Percentiles rank a stretch among this genome's conserved stretches.
phyloP scores from a whole-genome alignment of 2,888 invertebrate species.

The Cephus pulcher region DNA sequence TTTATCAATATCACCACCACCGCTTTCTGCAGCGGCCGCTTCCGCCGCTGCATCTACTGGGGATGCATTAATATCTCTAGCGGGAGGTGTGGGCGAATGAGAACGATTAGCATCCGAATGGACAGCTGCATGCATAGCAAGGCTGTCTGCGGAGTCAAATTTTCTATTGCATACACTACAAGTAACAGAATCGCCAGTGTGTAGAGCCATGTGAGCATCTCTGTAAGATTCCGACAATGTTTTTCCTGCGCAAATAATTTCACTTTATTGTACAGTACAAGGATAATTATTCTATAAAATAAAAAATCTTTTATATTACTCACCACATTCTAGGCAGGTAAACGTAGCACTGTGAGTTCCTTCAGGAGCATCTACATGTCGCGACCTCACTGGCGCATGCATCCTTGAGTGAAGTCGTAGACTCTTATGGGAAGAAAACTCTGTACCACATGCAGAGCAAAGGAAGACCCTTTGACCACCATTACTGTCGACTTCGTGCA shows the following conservation, averaged over 20 bases:
- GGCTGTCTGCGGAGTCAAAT: constrained; percentile 74
- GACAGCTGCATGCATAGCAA: constrained; percentile 81
- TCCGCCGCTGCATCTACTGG: constrained; percentile 10
- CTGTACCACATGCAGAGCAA: constrained; percentile 77
- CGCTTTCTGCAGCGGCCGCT: constrained; percentile 10
- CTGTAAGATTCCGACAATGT: constrained; percentile 67
- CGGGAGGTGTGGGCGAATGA: constrained; percentile 40
- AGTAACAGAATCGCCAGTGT: constrained; percentile 69
- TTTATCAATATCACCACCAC: constrained; percentile 24
- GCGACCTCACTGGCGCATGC: constrained; percentile 76
- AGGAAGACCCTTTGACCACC: constrained; percentile 63
- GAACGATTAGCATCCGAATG: constrained; percentile 65
- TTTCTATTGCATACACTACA: constrained; percentile 81
- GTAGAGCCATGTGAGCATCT: constrained; percentile 76
- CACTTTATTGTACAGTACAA: background rate
- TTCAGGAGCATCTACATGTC: constrained; percentile 66
- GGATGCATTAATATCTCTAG: constrained; percentile 11
- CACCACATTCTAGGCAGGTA: constrained; percentile 61
- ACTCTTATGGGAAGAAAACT: constrained; percentile 75
- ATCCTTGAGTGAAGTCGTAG: constrained; percentile 78
- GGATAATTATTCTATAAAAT: background rate
- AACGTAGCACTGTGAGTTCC: constrained; percentile 57
- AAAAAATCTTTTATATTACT: constrained; percentile 5
- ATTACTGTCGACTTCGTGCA: constrained; percentile 66
- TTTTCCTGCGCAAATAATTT: constrained; percentile 44